Percentiles rank a stretch among this genome's conserved stretches.
phyloP scores from a whole-genome alignment of 2,888 invertebrate species.

The Apoda limacodes region DNA sequence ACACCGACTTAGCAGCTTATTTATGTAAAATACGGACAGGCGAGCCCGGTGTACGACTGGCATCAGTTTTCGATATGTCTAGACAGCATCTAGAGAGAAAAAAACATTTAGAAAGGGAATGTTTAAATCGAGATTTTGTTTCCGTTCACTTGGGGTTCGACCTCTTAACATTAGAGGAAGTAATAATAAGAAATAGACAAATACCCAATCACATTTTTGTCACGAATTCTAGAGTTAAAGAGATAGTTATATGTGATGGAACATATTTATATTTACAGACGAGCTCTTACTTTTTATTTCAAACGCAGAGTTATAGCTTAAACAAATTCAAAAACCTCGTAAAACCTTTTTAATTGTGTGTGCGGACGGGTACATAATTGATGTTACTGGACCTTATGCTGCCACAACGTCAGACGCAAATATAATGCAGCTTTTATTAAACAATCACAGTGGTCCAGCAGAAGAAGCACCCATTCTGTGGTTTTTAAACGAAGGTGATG shows the following conservation, averaged over 20 bases:
- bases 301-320: constrained; percentile 6
- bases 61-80: constrained; percentile 2
- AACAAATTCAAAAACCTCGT: constrained; percentile 8
- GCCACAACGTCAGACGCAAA: constrained; percentile 3
- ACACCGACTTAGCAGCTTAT: too few relatives aligned
- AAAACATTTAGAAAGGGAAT: constrained; percentile 6
- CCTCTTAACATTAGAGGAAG: background rate
- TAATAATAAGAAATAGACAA: background rate
- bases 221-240: background rate
- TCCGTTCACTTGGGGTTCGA: constrained; percentile 3
- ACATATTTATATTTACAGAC: constrained; percentile 10
- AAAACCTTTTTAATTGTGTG: constrained; percentile 8
- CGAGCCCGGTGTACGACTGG: background rate
- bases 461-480: too few relatives aligned
- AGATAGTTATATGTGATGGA: background rate
- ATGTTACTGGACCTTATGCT: constrained; percentile 5
- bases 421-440: too few relatives aligned
- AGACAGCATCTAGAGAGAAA: constrained; percentile 4
- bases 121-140: constrained; percentile 6
- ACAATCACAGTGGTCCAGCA: background rate
- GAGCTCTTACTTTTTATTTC: constrained; percentile 7
- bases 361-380: constrained; percentile 8
- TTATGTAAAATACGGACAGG: background rate
- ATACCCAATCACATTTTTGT: background rate
- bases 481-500: constrained; percentile 1